Evolutionary conservation across 2,888 invertebrate genomes (phyloP).

Genomic region (Rhogogaster chlorosoma): DNA sequence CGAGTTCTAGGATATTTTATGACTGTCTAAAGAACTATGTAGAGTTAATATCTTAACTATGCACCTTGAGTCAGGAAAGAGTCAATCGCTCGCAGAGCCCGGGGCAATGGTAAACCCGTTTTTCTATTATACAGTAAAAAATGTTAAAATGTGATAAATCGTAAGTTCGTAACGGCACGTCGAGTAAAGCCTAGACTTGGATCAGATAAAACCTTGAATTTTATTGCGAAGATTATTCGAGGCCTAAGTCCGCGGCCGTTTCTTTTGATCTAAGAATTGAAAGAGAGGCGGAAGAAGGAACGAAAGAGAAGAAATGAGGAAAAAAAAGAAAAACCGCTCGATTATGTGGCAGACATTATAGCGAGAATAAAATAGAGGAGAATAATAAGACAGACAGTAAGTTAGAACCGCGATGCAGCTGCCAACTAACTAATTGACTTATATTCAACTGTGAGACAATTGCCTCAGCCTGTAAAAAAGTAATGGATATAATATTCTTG

Average conservation of each 20-base stretch:
- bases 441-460: slow-evolving; percentile 36
- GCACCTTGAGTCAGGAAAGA: background rate
- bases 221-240: background rate
- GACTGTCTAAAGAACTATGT: background rate
- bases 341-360: background rate
- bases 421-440: slow-evolving; percentile 45
- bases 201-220: background rate
- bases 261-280: background rate
- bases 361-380: background rate
- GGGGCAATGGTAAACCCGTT: background rate
- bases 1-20: slow-evolving; percentile 24
- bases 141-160: background rate
- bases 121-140: background rate
- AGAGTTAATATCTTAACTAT: background rate
- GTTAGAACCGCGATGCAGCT: slow-evolving; percentile 19
- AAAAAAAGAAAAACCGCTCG: background rate
- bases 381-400: background rate
- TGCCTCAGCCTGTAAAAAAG: background rate
- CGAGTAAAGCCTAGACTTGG: background rate
- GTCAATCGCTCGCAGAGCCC: background rate
- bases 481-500: background rate
- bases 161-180: background rate
- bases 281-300: background rate
- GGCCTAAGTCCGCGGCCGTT: background rate
- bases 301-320: background rate